These are phyloP conservation scores for Amphipyra berbera DNA, from an alignment of 2,888 invertebrate species.

Conservation along the genomic window DNA sequence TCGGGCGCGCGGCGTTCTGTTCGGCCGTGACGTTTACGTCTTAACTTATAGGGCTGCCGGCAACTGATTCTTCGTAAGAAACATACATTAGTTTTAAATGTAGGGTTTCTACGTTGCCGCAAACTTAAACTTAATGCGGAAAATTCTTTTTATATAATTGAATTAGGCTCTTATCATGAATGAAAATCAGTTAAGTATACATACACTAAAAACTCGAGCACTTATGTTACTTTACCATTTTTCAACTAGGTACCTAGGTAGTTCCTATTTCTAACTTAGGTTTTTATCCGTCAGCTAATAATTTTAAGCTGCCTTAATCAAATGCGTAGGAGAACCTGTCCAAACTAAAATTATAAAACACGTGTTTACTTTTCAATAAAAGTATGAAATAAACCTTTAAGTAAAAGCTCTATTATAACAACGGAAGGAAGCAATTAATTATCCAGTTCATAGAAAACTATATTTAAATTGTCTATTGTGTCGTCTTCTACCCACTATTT, in stretches of 20 bases:
- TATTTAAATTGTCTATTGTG: slow-evolving; percentile 31
- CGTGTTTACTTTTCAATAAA: slow-evolving; percentile 1
- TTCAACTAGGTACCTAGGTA: no score
- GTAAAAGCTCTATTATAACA: slow-evolving; percentile 20
- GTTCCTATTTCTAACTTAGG: no score
- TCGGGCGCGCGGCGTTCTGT: slow-evolving; percentile 36
- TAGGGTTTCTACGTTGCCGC: not conserved
- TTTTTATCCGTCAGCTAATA: no score
- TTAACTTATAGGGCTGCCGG: slow-evolving; percentile 49
- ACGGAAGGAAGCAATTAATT: slow-evolving; percentile 38
- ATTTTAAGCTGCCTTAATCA: no score
- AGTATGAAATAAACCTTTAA: slow-evolving; percentile 23
- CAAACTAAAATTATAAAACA: not conserved
- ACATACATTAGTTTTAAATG: not conserved
- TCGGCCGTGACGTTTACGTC: slow-evolving; percentile 54
- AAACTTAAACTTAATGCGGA: not conserved
- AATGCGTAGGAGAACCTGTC: not conserved
- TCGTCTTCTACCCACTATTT: slow-evolving; percentile 9
- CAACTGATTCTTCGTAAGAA: slow-evolving; percentile 24
- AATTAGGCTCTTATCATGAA: not conserved
- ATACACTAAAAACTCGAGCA: no score
- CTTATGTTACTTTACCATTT: no score
- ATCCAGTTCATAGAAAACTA: slow-evolving; percentile 21
- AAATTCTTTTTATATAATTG: not conserved
- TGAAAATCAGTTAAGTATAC: no score